Percentiles rank a stretch among this genome's conserved stretches.
Conservation (phyloP, 2,888 invertebrate genomes). For the Diabrotica balteata region DNA sequence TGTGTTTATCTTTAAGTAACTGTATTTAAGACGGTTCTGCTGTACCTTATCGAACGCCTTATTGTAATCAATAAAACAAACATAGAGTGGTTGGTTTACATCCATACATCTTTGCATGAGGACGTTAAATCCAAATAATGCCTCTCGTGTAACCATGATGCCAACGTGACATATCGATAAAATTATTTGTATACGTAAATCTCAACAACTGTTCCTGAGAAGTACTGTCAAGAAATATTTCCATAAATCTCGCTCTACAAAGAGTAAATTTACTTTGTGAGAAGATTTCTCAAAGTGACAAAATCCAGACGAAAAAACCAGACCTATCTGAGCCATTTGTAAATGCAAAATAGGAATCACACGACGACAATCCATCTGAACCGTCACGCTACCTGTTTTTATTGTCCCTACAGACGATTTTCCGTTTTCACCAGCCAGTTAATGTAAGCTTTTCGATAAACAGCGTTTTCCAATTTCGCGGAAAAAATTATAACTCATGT, state of each 20-base stretch:
- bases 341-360: slow-evolving; percentile 32
- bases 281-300: slow-evolving; percentile 17
- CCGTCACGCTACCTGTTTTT: slow-evolving; percentile 27
- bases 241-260: slow-evolving; percentile 15
- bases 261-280: slow-evolving; percentile 16
- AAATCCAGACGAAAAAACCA: slow-evolving; percentile 10
- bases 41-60: no score
- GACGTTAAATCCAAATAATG: no score
- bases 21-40: no score
- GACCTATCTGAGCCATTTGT: slow-evolving; percentile 25
- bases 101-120: no score
- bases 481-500: no score
- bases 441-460: slow-evolving; percentile 4
- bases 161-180: background rate
- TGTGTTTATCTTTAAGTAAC: no score
- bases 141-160: no score
- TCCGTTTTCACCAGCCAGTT: slow-evolving; percentile 3
- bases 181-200: slow-evolving; percentile 10
- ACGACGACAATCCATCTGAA: slow-evolving; percentile 31
- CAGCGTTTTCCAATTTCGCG: slow-evolving; percentile 1
- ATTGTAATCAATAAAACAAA: no score
- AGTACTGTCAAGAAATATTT: slow-evolving; percentile 11
- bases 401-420: background rate
- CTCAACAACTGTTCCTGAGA: slow-evolving; percentile 3
- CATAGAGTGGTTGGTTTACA: no score